phyloP scores from a whole-genome alignment of 2,888 invertebrate species.

The Tinea semifulvella region DNA sequence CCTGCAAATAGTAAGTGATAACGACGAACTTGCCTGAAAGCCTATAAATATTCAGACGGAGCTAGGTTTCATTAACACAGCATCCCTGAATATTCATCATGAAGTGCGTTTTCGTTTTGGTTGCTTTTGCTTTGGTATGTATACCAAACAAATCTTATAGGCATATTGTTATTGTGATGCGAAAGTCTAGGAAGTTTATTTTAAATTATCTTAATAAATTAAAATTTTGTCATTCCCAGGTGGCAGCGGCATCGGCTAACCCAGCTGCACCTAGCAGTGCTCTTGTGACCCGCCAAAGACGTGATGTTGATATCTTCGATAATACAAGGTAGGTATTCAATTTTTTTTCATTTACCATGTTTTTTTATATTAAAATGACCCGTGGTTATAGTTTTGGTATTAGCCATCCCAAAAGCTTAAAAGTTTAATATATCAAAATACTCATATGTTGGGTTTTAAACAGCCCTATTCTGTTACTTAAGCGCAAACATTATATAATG shows the following conservation, averaged over 20 bases:
- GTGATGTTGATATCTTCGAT: conserved; percentile 27
- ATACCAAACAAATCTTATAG: background rate
- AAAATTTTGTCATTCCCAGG: conserved; percentile 23
- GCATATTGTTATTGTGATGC: background rate
- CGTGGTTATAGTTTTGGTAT: too few relatives aligned
- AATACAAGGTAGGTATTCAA: conserved; percentile 27
- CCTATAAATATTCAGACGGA: background rate
- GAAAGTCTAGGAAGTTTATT: background rate
- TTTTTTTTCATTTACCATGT: background rate
- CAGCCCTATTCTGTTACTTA: too few relatives aligned
- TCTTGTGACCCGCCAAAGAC: conserved; percentile 26
- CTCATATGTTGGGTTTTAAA: too few relatives aligned
- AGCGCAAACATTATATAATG: too few relatives aligned
- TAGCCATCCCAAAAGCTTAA: background rate
- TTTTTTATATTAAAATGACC: background rate
- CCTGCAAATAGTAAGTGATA: conserved; percentile 9
- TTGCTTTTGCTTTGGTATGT: conserved; percentile 10
- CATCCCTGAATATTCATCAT: background rate
- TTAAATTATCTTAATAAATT: conserved; percentile 17
- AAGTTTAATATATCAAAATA: background rate
- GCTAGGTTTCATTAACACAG: conserved; percentile 8
- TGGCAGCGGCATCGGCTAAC: conserved; percentile 26
- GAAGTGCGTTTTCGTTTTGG: conserved; percentile 1
- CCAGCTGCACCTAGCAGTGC: conserved; percentile 22
- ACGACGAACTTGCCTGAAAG: conserved; percentile 1